Percentiles rank a stretch among this genome's conserved stretches.
Evolutionary conservation across 2,113 vertebrate genomes (phyloP).

Genomic region (Neogale vison): DNA sequence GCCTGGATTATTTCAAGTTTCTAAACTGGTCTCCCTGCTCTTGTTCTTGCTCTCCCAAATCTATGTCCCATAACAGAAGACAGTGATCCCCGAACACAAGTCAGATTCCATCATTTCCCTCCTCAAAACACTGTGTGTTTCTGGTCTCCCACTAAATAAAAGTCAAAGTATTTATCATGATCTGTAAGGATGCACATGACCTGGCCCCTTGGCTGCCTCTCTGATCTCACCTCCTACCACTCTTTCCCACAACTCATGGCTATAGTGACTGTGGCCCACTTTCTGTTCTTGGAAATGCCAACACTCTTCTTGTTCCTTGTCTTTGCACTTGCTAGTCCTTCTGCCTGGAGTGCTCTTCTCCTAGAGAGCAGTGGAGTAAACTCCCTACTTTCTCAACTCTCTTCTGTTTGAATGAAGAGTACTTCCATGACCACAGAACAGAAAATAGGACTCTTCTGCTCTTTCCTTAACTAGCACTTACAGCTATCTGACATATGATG

Average conservation of each 20-base stretch:
- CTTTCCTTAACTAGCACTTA: background rate
- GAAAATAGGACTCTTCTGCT: background rate
- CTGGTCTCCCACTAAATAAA: background rate
- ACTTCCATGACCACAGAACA: background rate
- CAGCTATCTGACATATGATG: background rate
- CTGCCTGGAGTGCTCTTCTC: background rate
- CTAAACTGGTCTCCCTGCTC: background rate
- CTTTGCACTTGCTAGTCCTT: background rate
- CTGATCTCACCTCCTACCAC: background rate
- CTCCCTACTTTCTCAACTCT: background rate
- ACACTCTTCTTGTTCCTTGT: background rate
- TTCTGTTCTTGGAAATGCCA: background rate
- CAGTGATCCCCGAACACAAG: background rate
- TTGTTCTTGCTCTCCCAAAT: background rate
- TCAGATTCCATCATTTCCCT: background rate
- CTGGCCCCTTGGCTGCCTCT: background rate
- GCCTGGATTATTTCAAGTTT: background rate
- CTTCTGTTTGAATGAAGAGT: background rate
- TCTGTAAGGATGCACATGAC: background rate
- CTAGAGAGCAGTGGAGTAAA: background rate
- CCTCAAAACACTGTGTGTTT: background rate
- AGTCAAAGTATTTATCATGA: background rate
- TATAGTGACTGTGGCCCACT: background rate
- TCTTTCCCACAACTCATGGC: background rate
- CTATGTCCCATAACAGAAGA: background rate